Evolutionary conservation across 2,113 vertebrate genomes (phyloP).

Genomic region (Thymallus thymallus): DNA sequence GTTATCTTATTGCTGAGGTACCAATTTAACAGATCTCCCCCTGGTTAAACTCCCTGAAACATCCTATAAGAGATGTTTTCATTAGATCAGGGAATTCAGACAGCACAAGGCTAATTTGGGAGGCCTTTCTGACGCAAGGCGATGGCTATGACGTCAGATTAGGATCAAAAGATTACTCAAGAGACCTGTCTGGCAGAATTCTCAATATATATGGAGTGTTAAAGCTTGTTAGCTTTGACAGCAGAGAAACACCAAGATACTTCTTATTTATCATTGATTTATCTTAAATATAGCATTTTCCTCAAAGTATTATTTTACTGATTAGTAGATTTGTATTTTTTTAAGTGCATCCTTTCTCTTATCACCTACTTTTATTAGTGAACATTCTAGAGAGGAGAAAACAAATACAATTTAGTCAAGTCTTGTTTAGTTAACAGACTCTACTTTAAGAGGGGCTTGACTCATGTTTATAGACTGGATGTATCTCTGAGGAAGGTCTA

Average conservation of each 20-base stretch:
- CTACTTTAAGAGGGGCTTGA: slow-evolving; percentile 34
- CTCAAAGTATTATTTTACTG: not conserved
- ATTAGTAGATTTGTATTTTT: not conserved
- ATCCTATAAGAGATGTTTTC: slow-evolving; percentile 33
- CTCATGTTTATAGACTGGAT: slow-evolving; percentile 27
- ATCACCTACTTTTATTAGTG: slow-evolving; percentile 25
- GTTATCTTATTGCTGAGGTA: slow-evolving; percentile 26
- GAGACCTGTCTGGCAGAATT: slow-evolving; percentile 10
- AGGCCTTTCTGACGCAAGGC: slow-evolving; percentile 30
- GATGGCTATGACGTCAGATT: slow-evolving; percentile 4
- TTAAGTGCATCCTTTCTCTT: not conserved
- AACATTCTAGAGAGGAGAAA: slow-evolving; percentile 22
- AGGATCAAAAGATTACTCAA: slow-evolving; percentile 31
- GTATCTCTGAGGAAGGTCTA: slow-evolving; percentile 46
- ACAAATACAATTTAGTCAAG: not conserved
- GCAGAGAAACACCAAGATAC: not conserved
- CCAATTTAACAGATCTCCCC: not conserved
- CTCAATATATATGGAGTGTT: slow-evolving; percentile 6
- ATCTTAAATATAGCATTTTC: slow-evolving; percentile 48
- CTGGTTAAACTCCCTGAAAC: not conserved
- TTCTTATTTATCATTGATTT: slow-evolving; percentile 21
- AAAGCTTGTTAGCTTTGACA: not conserved
- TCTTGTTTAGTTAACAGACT: slow-evolving; percentile 36
- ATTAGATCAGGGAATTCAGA: slow-evolving; percentile 36
- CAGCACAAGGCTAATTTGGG: slow-evolving; percentile 41